Percentiles rank a stretch among this genome's conserved stretches.
These are phyloP conservation scores for Chrysomela aeneicollis DNA, from an alignment of 2,888 invertebrate genomes.

Conservation along the genomic window DNA sequence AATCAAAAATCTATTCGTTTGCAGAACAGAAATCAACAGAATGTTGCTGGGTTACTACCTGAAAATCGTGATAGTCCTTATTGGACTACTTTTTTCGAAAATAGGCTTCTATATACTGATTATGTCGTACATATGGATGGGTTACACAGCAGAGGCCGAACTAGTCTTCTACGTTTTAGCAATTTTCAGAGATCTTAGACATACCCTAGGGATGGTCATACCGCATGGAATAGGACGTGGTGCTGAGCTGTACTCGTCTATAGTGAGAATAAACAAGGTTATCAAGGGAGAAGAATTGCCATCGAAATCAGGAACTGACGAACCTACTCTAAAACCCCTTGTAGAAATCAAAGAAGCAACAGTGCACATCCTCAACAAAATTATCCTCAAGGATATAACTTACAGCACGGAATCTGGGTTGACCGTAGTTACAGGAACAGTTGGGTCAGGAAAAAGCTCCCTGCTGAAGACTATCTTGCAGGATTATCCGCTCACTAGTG, in stretches of 20 bases:
- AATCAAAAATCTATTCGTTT: conserved; percentile 55
- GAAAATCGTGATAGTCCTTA: conserved; percentile 49
- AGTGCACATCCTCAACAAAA: conserved; percentile 47
- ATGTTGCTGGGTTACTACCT: conserved; percentile 53
- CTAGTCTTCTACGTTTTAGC: conserved; percentile 89
- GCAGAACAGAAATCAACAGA: conserved; percentile 73
- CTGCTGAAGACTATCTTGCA: conserved; percentile 59
- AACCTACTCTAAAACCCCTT: conserved; percentile 44
- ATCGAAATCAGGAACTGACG: conserved; percentile 27
- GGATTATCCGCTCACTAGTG: conserved; percentile 59
- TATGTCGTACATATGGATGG: conserved; percentile 72
- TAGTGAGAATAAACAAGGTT: conserved; percentile 72
- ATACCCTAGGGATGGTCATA: conserved; percentile 88
- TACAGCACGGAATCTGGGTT: conserved; percentile 49
- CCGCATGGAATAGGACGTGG: conserved; percentile 84
- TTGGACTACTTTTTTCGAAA: conserved; percentile 52
- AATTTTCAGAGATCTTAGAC: conserved; percentile 85
- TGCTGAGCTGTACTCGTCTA: conserved; percentile 80
- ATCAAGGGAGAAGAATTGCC: conserved; percentile 45
- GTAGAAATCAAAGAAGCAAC: conserved; percentile 41
- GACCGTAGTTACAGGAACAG: conserved; percentile 68
- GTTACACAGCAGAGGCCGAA: conserved; percentile 79
- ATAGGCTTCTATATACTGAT: conserved; percentile 56
- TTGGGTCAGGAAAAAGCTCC: conserved; percentile 71
- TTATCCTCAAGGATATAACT: conserved; percentile 58